Evolutionary conservation across 2,888 invertebrate species (phyloP).

Genomic region (Ommatoiulus sabulosus): DNA sequence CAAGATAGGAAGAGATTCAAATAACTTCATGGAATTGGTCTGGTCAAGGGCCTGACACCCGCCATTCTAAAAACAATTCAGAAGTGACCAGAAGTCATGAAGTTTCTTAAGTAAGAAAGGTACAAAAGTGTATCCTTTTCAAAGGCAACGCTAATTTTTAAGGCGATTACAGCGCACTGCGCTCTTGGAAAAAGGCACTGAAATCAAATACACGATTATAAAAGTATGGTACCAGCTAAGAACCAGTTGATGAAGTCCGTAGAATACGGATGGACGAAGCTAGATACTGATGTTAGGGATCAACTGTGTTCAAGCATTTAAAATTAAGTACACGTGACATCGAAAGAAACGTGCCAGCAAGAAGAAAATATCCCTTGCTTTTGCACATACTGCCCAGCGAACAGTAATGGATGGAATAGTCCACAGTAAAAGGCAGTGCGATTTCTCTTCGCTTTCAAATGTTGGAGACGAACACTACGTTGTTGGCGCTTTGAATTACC

Average conservation of each 20-base stretch:
- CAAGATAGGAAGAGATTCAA: neutral
- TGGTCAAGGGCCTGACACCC: neutral
- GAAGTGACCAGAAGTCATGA: neutral
- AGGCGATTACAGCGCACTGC: neutral
- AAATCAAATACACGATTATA: neutral
- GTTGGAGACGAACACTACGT: neutral
- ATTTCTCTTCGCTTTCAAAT: neutral
- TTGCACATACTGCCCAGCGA: neutral
- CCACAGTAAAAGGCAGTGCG: neutral
- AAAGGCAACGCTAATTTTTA: neutral
- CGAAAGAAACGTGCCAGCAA: neutral
- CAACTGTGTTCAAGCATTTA: neutral
- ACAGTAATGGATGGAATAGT: neutral
- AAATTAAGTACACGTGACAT: neutral
- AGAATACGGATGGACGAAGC: neutral
- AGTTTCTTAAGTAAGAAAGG: neutral
- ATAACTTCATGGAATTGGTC: neutral
- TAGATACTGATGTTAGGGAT: neutral
- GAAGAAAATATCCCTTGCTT: neutral
- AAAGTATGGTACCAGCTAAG: neutral
- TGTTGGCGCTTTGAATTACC: neutral
- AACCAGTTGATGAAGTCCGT: neutral
- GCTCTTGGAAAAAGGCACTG: neutral
- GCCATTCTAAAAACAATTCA: neutral
- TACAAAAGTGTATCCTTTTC: neutral